These are phyloP conservation scores for Rhyacichthys aspro DNA, from an alignment of 2,797 vertebrate genomes.

Conservation along the genomic window DNA sequence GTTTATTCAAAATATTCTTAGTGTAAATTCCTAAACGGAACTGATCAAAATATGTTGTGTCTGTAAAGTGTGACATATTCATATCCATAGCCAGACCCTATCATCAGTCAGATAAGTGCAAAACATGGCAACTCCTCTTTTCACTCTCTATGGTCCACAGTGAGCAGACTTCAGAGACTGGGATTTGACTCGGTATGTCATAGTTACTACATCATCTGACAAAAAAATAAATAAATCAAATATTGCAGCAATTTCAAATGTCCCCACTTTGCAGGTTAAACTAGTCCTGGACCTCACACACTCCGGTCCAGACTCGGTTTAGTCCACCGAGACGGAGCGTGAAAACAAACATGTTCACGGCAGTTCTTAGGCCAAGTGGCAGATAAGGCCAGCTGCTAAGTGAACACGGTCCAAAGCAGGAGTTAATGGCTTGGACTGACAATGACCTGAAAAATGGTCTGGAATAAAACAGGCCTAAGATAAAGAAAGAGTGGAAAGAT, in stretches of 20 bases:
- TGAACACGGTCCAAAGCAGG: constrained; percentile 45
- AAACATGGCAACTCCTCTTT: too few relatives aligned
- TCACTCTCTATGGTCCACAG: too few relatives aligned
- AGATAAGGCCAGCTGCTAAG: constrained; percentile 55
- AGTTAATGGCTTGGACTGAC: constrained; percentile 55
- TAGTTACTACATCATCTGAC: too few relatives aligned
- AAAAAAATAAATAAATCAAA: too few relatives aligned
- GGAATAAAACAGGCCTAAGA: constrained; percentile 28
- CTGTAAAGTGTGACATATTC: too few relatives aligned
- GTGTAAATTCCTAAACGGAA: too few relatives aligned
- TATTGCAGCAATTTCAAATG: background rate
- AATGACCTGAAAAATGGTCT: constrained; percentile 58
- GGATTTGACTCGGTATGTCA: too few relatives aligned
- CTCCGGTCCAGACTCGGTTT: constrained; percentile 28
- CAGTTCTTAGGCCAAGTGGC: constrained; percentile 58
- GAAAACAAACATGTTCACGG: constrained; percentile 61
- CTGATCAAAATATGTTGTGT: too few relatives aligned
- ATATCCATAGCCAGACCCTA: too few relatives aligned
- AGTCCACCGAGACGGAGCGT: constrained; percentile 38
- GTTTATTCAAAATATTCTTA: too few relatives aligned
- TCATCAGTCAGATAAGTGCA: too few relatives aligned
- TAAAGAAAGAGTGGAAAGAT: constrained; percentile 57
- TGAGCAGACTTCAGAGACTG: too few relatives aligned
- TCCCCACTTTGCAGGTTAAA: background rate
- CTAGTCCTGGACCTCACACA: background rate